Conservation (phyloP, 2,797 vertebrate species). For the Takifugu ocellatus region DNA sequence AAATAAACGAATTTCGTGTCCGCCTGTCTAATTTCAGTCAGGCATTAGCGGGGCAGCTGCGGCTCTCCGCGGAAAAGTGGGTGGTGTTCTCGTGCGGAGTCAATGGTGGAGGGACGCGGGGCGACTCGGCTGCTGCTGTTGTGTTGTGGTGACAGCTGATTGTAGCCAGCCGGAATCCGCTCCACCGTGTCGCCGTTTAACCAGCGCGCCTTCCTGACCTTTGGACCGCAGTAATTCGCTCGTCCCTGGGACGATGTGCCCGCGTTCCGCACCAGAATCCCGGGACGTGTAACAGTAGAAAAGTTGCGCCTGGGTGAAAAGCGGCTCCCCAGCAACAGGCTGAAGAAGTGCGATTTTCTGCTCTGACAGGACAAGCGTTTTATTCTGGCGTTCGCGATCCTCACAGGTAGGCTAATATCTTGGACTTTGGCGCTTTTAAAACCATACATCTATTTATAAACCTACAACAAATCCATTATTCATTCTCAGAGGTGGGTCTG, state of each 20-base stretch:
- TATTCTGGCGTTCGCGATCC: not conserved
- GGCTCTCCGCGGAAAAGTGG: conserved; percentile 53
- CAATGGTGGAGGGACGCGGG: conserved; percentile 53
- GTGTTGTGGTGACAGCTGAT: conserved; percentile 74
- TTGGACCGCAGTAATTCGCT: not conserved
- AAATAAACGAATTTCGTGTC: no score
- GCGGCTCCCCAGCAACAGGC: conserved; percentile 30
- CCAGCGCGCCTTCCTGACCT: conserved; percentile 3
- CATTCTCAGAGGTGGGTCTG: not conserved
- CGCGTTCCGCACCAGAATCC: not conserved
- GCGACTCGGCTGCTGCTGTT: conserved; percentile 17
- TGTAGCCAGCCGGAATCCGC: conserved; percentile 14
- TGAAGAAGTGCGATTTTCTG: conserved; percentile 36
- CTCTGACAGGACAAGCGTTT: conserved; percentile 13
- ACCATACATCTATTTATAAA: no score
- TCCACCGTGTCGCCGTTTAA: conserved; percentile 9
- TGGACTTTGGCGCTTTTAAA: no score
- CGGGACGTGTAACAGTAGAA: conserved; percentile 18
- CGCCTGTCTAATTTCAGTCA: conserved; percentile 54
- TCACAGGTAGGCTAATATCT: conserved; percentile 24
- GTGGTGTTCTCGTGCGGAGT: conserved; percentile 65
- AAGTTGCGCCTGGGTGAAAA: conserved; percentile 38
- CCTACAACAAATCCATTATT: no score
- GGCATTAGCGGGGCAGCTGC: conserved; percentile 61
- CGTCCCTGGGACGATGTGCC: not conserved